Evolutionary conservation across 2,888 invertebrate species (phyloP), one percentile per base, ranked within the genome.

Genomic region (Netelia virgata): DNA sequence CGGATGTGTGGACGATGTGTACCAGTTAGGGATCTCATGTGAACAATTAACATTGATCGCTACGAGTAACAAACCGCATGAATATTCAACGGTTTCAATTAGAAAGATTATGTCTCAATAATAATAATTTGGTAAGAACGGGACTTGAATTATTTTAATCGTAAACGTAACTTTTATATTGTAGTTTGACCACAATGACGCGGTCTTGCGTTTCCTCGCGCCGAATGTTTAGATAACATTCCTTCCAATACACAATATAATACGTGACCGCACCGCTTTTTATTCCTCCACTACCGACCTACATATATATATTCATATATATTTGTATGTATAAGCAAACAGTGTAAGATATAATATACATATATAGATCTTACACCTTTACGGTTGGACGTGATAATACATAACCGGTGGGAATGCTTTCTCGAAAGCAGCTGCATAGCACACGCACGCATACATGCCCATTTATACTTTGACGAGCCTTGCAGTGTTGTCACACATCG

Each of bases 151-250:
- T 55, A 55, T 9, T 55, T 18, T 16, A 1, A 18, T 14, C 1
- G 5, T 55, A 36, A 36, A 36, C 50, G 55, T 55, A 55, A 9
- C 9, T 47, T 47, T 47, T 11, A 14, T 47, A 14, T 14, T 14
- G 10, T 14, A 14, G 8, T 11, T 23, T 20, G 36, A 36, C 50
- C 64, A 20, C 50, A 8, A 53, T 36, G 20, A 75, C 74, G 36
- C 53, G 64, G 63, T n/a, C 53, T 64, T 28, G 63, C 28, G 41
- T 70, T 63, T 73, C 18, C 20, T 63, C 53, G 57, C 14, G 70
- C 20, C 23, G 14, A 73, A 53, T 59, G 76, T 69, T 69, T 69
- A 53, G 78, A 78, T 69, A 78, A 78, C 78, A 61, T 69, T 78
- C 41, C 63, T 63, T 63, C 18, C 70, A 16, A 14, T 53, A 23